Base-by-base conservation (phyloP, 2,888 invertebrate species). In the Drosophila monieri region DNA sequence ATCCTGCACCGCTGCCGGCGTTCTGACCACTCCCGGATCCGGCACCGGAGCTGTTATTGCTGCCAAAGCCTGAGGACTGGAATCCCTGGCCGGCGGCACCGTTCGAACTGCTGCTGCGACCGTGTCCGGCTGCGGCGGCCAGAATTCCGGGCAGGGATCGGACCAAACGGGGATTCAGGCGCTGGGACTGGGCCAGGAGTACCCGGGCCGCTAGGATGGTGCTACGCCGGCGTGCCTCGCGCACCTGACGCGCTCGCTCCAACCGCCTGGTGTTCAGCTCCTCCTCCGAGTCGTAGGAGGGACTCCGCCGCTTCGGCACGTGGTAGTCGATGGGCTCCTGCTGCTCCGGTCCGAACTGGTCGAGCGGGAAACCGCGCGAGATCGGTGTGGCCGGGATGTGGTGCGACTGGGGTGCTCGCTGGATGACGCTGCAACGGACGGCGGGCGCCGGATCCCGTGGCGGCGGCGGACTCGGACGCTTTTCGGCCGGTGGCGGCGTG, bases 251-350 rank as follows among this genome's bases (percentile, higher is more conserved):
- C 92, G 94, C 96, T 69, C 94, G 88, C 60, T 91, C 91, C 57
- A 90, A 47, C 12, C 90, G 88, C 1, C 80, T 74, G 0, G 77
- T 85, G 77, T 83, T 90, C 10, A 88, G 61, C 44, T 91, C 90
- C 46, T 89, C 90, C 79, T 90, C 90, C 56, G 85, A 85, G 46
- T 90, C 91, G 57, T 85, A 79, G 61, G 89, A 88, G 6, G 83
- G 79, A 6, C 95, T 95, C 68, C 94, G 93, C 85, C 96, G 94
- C 90, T 96, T 96, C 23, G 97, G 97, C 76, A 97, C 96, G 88
- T 95, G 97, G 90, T 97, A 97, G 89, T 97, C 97, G 69, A 97
- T 97, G 0, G 97, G 97, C 83, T 97, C 97, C 69, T 97, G 97
- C 91, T 96, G 95, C 90, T 95, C 95, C 0, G 95, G 95, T 81